Conservation (phyloP, 2,113 vertebrate genomes). For the Sakesphorus luctuosus region DNA sequence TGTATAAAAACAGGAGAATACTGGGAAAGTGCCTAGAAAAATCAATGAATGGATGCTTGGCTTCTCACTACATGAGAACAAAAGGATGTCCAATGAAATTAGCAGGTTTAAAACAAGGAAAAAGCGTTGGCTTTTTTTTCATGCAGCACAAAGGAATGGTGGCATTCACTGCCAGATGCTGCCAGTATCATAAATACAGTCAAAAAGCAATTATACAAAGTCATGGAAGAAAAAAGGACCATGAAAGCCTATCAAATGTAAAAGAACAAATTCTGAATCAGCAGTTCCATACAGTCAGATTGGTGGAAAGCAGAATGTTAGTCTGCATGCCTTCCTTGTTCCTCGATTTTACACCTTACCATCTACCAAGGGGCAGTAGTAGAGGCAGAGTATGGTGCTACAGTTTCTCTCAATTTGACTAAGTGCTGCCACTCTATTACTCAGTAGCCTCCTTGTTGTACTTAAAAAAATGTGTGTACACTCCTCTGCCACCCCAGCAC, state of each 20-base stretch:
- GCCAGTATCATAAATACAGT: not conserved
- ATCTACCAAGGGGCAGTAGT: not conserved
- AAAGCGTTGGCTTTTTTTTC: not conserved
- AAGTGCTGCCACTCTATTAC: not conserved
- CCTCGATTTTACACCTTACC: not conserved
- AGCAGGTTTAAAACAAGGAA: not conserved
- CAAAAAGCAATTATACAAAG: not conserved
- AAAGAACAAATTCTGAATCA: not conserved
- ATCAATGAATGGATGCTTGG: conserved; percentile 40
- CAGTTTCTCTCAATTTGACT: not conserved
- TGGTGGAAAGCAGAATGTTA: not conserved
- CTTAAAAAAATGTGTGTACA: not conserved
- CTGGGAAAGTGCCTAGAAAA: conserved; percentile 59
- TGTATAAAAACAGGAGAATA: conserved; percentile 29
- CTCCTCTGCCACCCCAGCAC: not conserved
- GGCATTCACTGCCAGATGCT: not conserved
- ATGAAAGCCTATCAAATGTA: not conserved
- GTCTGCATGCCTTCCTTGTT: not conserved
- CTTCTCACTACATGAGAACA: not conserved
- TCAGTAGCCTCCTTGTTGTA: not conserved
- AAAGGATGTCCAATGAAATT: conserved; percentile 23
- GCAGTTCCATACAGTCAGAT: not conserved
- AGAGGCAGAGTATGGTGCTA: not conserved
- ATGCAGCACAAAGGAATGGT: not conserved
- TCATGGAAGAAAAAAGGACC: not conserved